phyloP scores from a whole-genome alignment of 2,113 vertebrate species.

The Martes martes region DNA sequence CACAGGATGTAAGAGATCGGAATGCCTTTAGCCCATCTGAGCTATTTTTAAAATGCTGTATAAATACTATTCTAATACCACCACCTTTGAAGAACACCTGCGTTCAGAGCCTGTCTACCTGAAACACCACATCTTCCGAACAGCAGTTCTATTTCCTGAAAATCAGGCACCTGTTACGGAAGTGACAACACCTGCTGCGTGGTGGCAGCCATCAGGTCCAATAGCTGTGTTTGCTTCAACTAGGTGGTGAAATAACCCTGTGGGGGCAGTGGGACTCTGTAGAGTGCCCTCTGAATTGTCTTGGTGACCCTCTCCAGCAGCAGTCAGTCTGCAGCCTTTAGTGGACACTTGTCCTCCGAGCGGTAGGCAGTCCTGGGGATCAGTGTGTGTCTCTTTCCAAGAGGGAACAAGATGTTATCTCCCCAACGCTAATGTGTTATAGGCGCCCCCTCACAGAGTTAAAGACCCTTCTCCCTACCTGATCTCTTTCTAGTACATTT shows the following conservation, averaged over 20 bases:
- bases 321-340: slow-evolving; percentile 14
- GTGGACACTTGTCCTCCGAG: background rate
- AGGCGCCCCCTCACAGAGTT: background rate
- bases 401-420: background rate
- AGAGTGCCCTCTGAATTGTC: background rate
- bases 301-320: background rate
- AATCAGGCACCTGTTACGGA: slow-evolving; percentile 22
- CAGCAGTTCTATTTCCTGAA: slow-evolving; percentile 21
- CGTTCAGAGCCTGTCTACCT: background rate
- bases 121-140: slow-evolving; percentile 2
- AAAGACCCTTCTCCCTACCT: background rate
- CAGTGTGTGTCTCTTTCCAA: background rate
- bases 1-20: background rate
- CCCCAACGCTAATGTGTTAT: background rate
- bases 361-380: background rate
- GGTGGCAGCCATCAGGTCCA: background rate
- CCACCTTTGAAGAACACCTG: background rate
- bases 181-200: background rate
- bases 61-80: background rate
- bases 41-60: background rate
- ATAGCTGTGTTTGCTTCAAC: slow-evolving; percentile 33
- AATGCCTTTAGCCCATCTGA: background rate
- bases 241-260: background rate
- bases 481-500: background rate
- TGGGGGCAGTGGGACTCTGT: background rate